Evolutionary conservation across 2,113 vertebrate species (phyloP).

Genomic region (Coturnix japonica): DNA sequence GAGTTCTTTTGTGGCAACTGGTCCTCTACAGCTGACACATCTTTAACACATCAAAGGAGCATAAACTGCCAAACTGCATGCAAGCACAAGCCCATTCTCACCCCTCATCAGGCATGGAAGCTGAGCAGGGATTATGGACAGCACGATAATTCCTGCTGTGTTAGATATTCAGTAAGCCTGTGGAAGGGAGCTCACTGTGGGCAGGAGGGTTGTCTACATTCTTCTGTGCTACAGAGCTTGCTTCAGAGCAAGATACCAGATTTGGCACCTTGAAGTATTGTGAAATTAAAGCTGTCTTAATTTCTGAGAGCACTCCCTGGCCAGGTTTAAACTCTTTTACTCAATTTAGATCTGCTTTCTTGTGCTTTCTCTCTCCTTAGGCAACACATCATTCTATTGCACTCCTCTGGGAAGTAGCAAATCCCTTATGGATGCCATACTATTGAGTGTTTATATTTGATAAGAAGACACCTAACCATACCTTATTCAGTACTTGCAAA

Average conservation of each 20-base stretch:
- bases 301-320: not conserved
- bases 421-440: not conserved
- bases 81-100: not conserved
- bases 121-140: not conserved
- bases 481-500: not conserved
- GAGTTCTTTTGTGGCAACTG: not conserved
- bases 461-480: not conserved
- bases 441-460: not conserved
- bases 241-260: not conserved
- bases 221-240: not conserved
- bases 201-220: not conserved
- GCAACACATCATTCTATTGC: fast-evolving
- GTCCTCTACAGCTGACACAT: not conserved
- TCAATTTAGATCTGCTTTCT: not conserved
- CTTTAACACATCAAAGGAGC: not conserved
- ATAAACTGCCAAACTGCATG: not conserved
- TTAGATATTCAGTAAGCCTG: not conserved
- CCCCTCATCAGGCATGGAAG: not conserved
- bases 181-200: fast-evolving
- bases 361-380: not conserved
- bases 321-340: not conserved
- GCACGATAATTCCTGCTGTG: not conserved
- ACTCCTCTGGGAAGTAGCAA: not conserved
- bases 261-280: not conserved
- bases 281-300: not conserved